A percentile compares a stretch with the other conserved stretches of the same genome.
Conservation (phyloP, 2,888 invertebrate species). For the Stenotaenia linearis region DNA sequence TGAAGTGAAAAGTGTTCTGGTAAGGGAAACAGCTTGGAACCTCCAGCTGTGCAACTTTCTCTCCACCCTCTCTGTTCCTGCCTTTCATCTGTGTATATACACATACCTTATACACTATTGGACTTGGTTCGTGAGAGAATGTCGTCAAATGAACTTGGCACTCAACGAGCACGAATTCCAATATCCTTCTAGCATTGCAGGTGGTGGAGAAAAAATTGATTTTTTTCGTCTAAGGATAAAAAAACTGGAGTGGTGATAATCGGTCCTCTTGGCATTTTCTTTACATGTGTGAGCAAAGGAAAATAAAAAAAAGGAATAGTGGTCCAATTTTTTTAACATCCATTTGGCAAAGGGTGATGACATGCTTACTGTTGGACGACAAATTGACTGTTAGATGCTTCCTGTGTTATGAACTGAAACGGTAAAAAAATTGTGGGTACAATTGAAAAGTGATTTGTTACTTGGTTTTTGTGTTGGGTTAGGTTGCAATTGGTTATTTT, state of each 20-base stretch:
- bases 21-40: neutral
- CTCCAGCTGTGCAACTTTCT: neutral
- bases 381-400: neutral
- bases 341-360: neutral
- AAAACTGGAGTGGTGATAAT: neutral
- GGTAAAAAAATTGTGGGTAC: too few relatives aligned
- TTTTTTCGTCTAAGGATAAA: neutral
- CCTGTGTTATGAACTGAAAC: neutral
- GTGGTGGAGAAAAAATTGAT: neutral
- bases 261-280: neutral
- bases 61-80: neutral
- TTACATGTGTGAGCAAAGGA: neutral
- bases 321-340: neutral
- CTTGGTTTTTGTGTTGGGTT: too few relatives aligned
- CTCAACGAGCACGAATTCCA: neutral
- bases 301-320: neutral
- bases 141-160: neutral
- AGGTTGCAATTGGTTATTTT: too few relatives aligned
- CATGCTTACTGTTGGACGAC: neutral
- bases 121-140: neutral
- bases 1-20: neutral
- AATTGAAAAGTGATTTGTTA: too few relatives aligned
- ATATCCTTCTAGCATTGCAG: neutral
- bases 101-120: neutral
- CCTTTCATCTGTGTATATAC: neutral